Evolutionary conservation across 2,113 vertebrate species (phyloP), one percentile per base, ranked within the genome.

Genomic region (Progne subis): DNA sequence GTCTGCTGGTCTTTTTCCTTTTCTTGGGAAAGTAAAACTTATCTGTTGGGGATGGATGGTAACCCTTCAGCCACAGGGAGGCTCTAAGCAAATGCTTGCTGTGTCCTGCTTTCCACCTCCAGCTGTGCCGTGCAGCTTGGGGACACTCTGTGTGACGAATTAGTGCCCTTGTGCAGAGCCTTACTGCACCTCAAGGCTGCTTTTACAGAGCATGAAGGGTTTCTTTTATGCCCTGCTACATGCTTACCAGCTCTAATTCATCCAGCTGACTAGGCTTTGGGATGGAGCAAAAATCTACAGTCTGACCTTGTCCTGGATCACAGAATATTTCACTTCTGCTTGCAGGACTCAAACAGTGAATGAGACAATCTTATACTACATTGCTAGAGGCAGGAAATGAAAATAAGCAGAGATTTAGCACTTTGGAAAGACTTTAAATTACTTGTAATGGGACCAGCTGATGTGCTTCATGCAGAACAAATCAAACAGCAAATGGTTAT

Each of bases 121-220:
- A 74, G 41, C 55, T 56, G 46, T 1, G 3, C 12, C 39, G 56
- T 21, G 56, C 64, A 59, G 60, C 24, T 32, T 60, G 37, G 1
- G 4, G 43, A 68, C 53, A 84, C 0, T 0, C 25, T 31, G 24
- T 32, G 47, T 13, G 31, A 44, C 1, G 0, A 71, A 71, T 26
- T 24, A 20, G 6, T 47, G 56, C 8, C 21, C 28, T 60, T 65
- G 50, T 65, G 49, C 59, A 72, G 55, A 53, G 50, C 17, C 41
- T 55, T 43, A 3, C 64, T 65, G 57, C 41, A 37, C 31, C 15
- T 23, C 29, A 44, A 52, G n/a, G 47, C 19, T 64, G 41, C 16
- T 50, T 78, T 84, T 84, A 74, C 8, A 9, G 41, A 50, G 25
- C n/a, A 18, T 20, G 7, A 67, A 80, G 44, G 21, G 24, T 31